These are phyloP conservation scores for Otolemur garnettii DNA, from an alignment of 2,113 vertebrate species.

Conservation along the genomic window DNA sequence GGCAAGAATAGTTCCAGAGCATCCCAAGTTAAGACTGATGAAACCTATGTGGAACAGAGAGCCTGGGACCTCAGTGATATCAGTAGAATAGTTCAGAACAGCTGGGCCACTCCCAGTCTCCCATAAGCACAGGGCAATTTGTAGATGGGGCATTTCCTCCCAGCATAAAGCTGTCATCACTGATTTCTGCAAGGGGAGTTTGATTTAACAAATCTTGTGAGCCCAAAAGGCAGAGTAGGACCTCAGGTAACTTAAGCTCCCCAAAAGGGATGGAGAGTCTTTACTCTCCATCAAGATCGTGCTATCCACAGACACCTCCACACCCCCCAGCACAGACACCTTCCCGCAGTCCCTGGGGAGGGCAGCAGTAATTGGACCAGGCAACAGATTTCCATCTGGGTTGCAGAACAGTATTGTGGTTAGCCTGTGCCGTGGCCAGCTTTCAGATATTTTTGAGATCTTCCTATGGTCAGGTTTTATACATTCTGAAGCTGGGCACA, in stretches of 20 bases:
- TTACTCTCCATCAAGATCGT: no score
- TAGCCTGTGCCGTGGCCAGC: neutral
- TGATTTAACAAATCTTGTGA: neutral
- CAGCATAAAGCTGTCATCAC: neutral
- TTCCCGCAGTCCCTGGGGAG: neutral
- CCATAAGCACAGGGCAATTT: neutral
- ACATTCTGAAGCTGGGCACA: neutral
- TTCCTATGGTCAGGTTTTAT: neutral
- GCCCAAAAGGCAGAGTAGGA: neutral
- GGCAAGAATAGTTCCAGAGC: neutral
- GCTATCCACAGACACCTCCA: neutral
- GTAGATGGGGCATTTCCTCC: neutral
- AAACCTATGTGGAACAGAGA: neutral
- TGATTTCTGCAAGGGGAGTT: neutral
- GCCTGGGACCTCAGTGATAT: neutral
- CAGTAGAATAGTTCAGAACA: neutral
- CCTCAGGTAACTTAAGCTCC: neutral
- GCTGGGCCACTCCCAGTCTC: neutral
- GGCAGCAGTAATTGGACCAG: neutral
- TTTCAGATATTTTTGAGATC: neutral
- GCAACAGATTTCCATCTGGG: neutral
- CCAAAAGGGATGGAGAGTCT: fast-evolving
- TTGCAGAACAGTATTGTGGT: neutral
- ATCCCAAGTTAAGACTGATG: neutral
- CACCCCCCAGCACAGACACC: neutral